Percentiles rank a stretch among this genome's conserved stretches.
These are phyloP conservation scores for Drosophila melanica DNA, from an alignment of 1,140 invertebrate genomes.

Conservation along the genomic window DNA sequence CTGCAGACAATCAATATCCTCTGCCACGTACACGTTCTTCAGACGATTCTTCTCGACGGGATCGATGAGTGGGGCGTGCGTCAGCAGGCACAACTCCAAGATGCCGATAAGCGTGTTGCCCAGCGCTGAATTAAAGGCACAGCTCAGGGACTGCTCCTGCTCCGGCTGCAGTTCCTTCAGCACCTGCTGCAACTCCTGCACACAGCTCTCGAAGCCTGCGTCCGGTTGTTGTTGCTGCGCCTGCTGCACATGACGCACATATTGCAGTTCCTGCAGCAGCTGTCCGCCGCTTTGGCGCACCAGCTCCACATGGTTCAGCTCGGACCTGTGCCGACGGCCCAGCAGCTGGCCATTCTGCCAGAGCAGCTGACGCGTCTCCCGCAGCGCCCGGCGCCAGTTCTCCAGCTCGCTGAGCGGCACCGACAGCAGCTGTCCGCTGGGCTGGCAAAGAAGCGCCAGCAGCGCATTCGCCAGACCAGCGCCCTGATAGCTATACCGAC, in stretches of 20 bases:
- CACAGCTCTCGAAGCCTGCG: conserved; percentile 50
- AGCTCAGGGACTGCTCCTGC: neutral
- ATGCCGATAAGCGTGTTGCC: conserved; percentile 68
- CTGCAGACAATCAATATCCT: conserved; percentile 85
- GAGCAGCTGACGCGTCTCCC: conserved; percentile 60
- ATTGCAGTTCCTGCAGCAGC: conserved; percentile 61
- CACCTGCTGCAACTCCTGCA: conserved; percentile 27
- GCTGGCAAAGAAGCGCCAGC: conserved; percentile 51
- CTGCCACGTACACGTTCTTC: conserved; percentile 87
- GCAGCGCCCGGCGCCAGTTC: conserved; percentile 60
- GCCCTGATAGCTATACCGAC: conserved; percentile 62
- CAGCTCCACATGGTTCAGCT: conserved; percentile 33
- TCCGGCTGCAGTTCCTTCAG: conserved; percentile 24
- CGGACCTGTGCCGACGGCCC: conserved; percentile 5
- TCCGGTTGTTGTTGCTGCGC: conserved; percentile 32
- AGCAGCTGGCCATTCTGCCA: conserved; percentile 68
- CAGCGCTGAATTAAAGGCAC: conserved; percentile 47
- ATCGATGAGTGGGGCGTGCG: conserved; percentile 87
- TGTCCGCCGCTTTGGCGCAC: conserved; percentile 37
- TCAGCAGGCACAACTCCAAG: conserved; percentile 84
- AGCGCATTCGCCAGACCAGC: conserved; percentile 55
- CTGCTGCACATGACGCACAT: conserved; percentile 33
- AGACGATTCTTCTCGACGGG: conserved; percentile 89
- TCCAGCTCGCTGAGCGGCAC: conserved; percentile 69
- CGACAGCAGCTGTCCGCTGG: conserved; percentile 63